Evolutionary conservation across 2,888 invertebrate genomes (phyloP), one percentile per base, ranked within the genome.

Genomic region (Leptogaster cylindrica): DNA sequence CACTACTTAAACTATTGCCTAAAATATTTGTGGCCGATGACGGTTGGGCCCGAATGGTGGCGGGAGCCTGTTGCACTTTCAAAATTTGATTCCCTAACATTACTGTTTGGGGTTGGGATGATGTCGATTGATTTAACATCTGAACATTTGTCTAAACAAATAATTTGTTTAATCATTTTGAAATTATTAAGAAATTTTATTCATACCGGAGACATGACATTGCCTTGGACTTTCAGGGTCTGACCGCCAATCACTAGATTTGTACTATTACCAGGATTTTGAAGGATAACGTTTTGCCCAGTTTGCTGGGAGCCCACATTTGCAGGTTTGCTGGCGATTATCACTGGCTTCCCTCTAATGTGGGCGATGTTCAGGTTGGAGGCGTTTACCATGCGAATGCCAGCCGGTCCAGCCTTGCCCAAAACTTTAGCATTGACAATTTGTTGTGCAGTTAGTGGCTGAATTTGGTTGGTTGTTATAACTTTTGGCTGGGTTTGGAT

Each of bases 321-420:
- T 18, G 70, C 31, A 12, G 61, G 77, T 74, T 82, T 81, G 72
- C 83, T 83, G 1, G 85, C 83, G 50, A 86, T 78, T 52, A 86
- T 77, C 10, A 86, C 82, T 23, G 84, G 85, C 75, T 86, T 86
- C 5, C 85, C 85, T 50, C 83, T 83, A 27, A 86, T 79, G 66
- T 84, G 84, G 1, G 85, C 82, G 66, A 86, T 76, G 74, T 85
- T 78, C 12, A 76, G 73, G 69, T 75, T 75, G 12, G 82, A 77
- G 1, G 84, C 79, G 72, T 83, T 84, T 14, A 84, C 81, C 82
- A 86, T 84, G 10, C 85, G 78, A 61, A 84, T 82, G 27, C 77
- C 72, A 12, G 71, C 36, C 28, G 75, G 72, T 2, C 71, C 72
- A 8, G 73, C 63, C 69, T 79, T 78, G 31, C 77, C 76, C n/a